Evolutionary conservation across 2,888 invertebrate species (phyloP), one percentile per base, ranked within the genome.

Genomic region (Apodemia mormo): DNA sequence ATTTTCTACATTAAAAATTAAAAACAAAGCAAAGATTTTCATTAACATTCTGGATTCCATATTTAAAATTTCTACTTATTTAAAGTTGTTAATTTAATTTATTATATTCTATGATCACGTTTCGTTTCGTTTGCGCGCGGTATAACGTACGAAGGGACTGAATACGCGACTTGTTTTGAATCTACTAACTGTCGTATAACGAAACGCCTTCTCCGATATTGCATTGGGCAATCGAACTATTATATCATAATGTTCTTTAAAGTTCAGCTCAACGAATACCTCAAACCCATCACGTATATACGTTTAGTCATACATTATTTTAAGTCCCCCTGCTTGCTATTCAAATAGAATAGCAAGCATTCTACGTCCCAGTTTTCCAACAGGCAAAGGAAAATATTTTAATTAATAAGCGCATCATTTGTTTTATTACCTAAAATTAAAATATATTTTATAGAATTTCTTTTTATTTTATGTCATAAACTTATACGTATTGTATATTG

Each of bases 191-290:
- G 68, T 68, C 65, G 65, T 52, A 52, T 52, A 68, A 65, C 49
- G 68, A 68, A 72, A 68, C 70, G 70, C 49, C 70, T 69, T 70
- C 73, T 68, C 71, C 74, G 75, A 71, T 76, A 73, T 71, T 65
- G 71, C 76, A 80, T 81, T 79, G 79, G 79, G 79, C 81, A 82
- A 80, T 77, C 77, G 74, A 68, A 76, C 68, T 76, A 73, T 81
- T 81, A 79, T 80, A 77, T 81, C 78, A 80, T 58, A 58, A 58
- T 58, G 58, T 58, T 58, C 58, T 58, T 58, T 58, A 58, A 58
- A 58, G 58, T 30, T 58, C 30, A 58, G 58, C 58, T 58, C 5
- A 8, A 58, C 58, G 30, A 22, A 54, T 29, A 58, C 58, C 12
- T 58, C 30, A 30, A 58, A 29, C 58, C 30, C 22, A 58, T 58